phyloP scores from a whole-genome alignment of 2,797 vertebrate genomes.

The Poecilia velifera region DNA sequence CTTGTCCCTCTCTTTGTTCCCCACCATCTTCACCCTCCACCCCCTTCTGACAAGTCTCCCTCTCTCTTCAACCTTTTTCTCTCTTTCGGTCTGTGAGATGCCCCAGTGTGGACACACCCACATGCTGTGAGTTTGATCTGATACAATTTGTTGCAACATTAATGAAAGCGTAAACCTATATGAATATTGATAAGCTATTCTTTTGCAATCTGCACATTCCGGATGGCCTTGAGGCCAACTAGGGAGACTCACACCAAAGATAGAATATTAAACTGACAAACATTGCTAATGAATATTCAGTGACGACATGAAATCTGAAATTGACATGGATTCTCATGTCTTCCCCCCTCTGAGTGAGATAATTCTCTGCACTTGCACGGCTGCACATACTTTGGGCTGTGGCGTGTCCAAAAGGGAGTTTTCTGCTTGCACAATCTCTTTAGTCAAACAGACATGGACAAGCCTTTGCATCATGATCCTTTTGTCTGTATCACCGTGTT shows the following conservation, averaged over 20 bases:
- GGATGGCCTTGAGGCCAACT: constrained; percentile 73
- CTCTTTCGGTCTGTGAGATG: constrained; percentile 44
- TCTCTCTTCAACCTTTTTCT: constrained; percentile 25
- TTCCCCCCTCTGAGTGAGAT: constrained; percentile 38
- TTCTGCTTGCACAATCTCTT: constrained; percentile 4
- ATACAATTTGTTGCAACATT: constrained; percentile 81
- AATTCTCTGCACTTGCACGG: constrained; percentile 29
- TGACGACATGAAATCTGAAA: constrained; percentile 67
- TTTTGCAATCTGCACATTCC: constrained; percentile 76
- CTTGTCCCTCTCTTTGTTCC: constrained; percentile 63
- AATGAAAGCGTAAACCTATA: constrained; percentile 79
- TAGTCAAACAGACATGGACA: background rate
- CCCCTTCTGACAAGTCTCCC: constrained; percentile 41
- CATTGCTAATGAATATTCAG: constrained; percentile 78
- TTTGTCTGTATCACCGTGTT: background rate
- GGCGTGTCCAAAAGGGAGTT: constrained; percentile 4
- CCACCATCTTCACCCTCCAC: constrained; percentile 30
- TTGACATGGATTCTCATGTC: constrained; percentile 58
- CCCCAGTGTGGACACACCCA: constrained; percentile 60
- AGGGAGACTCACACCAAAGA: constrained; percentile 46
- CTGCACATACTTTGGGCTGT: constrained; percentile 19
- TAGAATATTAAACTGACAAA: constrained; percentile 75
- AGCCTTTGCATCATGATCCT: constrained; percentile 2
- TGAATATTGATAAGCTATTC: constrained; percentile 83
- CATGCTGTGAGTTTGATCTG: constrained; percentile 75